Base-by-base conservation (phyloP, 2,888 invertebrate species). In the Coenonympha arcania region DNA sequence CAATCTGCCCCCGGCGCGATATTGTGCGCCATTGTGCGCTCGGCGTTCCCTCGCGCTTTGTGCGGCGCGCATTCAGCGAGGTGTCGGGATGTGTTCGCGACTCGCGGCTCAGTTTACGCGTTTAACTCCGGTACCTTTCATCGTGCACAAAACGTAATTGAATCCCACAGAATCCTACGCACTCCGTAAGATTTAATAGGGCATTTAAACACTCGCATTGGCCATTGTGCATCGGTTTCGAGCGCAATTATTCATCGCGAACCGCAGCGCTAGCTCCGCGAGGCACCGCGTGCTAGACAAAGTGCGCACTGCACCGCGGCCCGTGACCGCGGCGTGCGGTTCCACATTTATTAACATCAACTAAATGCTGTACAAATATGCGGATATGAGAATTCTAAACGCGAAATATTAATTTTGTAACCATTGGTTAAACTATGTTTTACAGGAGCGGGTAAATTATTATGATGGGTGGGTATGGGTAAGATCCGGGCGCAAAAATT, bases 171-270 rank as follows among this genome's bases (percentile, higher is more conserved):
- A 84, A 83, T 82, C 83, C 83, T 85, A 84, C 81, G 84, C 79
- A 81, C 76, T 68, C 77, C 70, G 76, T 79, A 84, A 83, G 82
- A 82, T 85, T 86, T 85, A 86, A 86, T 85, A 86, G 86, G 86
- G 86, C 79, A 86, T 86, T 86, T 85, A 84, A 83, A 84, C 81
- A 82, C 79, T 84, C 79, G 79, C 85, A 85, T 85, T 85, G 85
- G 83, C 82, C 74, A 85, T 85, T 84, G 84, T 83, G 73, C 76
- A 73, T 70, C 69, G 76, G 79, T 78, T 81, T 81, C 79, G 84
- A 80, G 76, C 77, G 73, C 81, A 76, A 85, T 83, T 81, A 85
- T 85, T 84, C 80, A 83, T 77, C 73, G 75, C 72, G 61, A 69
- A 80, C 77, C 78, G 71, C 80, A 77, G 65, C 68, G 66, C 77